These are phyloP conservation scores for Drosophila kohkoa DNA, from an alignment of 1,140 invertebrate genomes.

Conservation along the genomic window DNA sequence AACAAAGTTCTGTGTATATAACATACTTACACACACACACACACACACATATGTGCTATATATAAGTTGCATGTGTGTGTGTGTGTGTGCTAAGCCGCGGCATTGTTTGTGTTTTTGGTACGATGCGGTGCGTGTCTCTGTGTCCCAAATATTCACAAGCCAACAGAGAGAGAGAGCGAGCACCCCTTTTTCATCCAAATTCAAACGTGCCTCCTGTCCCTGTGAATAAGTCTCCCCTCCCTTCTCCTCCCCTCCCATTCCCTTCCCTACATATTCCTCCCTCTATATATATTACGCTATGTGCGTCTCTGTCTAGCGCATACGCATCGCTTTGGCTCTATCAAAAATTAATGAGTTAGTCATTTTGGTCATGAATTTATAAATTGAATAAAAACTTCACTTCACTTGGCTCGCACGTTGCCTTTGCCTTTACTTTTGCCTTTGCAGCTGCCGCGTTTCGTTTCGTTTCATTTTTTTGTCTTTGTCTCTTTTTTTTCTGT, in stretches of 20 bases:
- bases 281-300: background rate
- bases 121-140: constrained; percentile 36
- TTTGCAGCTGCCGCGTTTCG: constrained; percentile 71
- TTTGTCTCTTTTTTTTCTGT: constrained; percentile 38
- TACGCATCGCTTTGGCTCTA: constrained; percentile 37
- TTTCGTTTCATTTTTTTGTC: constrained; percentile 19
- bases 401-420: constrained; percentile 38
- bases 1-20: constrained; percentile 47
- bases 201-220: constrained; percentile 6
- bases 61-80: constrained; percentile 11
- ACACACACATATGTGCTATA: constrained; percentile 17
- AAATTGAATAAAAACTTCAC: constrained; percentile 79
- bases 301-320: constrained; percentile 15
- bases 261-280: no score
- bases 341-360: constrained; percentile 83
- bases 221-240: constrained; percentile 1
- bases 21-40: constrained; percentile 17
- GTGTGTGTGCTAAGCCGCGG: constrained; percentile 72
- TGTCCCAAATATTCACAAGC: constrained; percentile 39
- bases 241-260: background rate
- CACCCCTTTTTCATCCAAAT: constrained; percentile 49
- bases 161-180: constrained; percentile 11
- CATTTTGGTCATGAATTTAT: constrained; percentile 82
- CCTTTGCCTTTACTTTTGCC: constrained; percentile 8
- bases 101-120: constrained; percentile 67